phyloP scores from a whole-genome alignment of 2,888 invertebrate species.

The Chloromyia formosa region DNA sequence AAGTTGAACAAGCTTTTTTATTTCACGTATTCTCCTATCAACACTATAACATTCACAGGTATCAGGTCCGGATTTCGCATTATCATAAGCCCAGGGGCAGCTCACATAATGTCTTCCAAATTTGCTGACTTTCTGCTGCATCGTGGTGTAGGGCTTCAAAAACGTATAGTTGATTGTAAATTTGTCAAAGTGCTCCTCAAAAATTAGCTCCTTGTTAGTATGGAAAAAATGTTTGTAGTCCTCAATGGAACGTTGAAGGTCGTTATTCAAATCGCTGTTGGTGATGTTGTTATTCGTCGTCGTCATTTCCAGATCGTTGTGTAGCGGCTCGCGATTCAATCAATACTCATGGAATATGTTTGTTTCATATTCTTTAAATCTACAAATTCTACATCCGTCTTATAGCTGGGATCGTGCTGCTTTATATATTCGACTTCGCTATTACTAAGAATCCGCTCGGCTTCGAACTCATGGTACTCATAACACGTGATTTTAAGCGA shows the following conservation, averaged over 20 bases:
- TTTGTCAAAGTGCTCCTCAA: background rate
- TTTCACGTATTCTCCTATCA: too few relatives aligned
- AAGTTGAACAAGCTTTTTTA: conserved; percentile 2
- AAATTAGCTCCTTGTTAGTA: background rate
- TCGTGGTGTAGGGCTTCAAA: conserved; percentile 6
- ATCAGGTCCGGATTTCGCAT: too few relatives aligned
- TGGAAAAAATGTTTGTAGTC: background rate
- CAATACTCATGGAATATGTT: conserved; percentile 43
- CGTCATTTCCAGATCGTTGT: background rate
- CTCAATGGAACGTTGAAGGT: conserved; percentile 19
- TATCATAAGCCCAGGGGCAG: background rate
- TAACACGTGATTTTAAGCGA: conserved; percentile 46
- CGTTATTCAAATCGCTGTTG: too few relatives aligned
- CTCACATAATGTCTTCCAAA: conserved; percentile 13
- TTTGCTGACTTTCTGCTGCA: background rate
- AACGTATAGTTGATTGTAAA: conserved; percentile 6
- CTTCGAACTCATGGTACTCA: conserved; percentile 47
- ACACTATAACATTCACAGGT: too few relatives aligned
- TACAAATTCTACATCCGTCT: conserved; percentile 37
- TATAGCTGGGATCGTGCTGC: conserved; percentile 27
- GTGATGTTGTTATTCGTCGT: background rate
- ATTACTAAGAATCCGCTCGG: conserved; percentile 44
- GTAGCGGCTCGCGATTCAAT: conserved; percentile 20
- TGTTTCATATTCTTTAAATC: conserved; percentile 37
- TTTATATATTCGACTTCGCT: conserved; percentile 47